phyloP scores from a whole-genome alignment of 2,113 vertebrate species.

The Charina bottae region DNA sequence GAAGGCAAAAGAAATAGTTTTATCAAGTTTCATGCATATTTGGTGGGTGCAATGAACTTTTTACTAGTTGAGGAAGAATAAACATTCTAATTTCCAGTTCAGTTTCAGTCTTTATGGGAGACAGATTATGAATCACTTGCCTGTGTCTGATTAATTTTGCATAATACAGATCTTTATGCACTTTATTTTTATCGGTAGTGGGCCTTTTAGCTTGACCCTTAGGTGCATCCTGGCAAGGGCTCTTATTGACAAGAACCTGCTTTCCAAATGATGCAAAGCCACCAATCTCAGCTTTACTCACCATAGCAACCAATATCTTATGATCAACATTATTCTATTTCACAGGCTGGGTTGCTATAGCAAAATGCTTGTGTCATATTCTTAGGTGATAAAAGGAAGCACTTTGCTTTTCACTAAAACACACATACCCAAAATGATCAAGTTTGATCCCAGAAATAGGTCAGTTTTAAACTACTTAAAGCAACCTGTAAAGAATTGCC shows the following conservation, averaged over 20 bases:
- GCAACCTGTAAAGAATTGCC: background rate
- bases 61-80: background rate
- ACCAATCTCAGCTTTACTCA: constrained; percentile 37
- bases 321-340: constrained; percentile 38
- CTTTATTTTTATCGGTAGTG: constrained; percentile 44
- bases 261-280: constrained; percentile 22
- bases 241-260: constrained; percentile 40
- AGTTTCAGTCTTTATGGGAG: constrained; percentile 26
- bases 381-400: constrained; percentile 42
- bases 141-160: constrained; percentile 41
- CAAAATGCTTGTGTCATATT: constrained; percentile 48
- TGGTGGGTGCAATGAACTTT: background rate
- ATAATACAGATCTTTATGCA: constrained; percentile 55
- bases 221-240: constrained; percentile 21
- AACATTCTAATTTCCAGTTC: constrained; percentile 21
- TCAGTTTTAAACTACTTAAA: background rate
- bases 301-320: constrained; percentile 49
- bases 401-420: constrained; percentile 34
- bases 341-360: constrained; percentile 51
- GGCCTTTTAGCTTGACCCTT: constrained; percentile 45
- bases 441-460: rapidly evolving
- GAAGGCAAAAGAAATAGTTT: background rate
- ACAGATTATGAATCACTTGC: background rate
- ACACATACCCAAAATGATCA: background rate
- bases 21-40: background rate